A percentile compares a stretch with the other conserved stretches of the same genome.
These are phyloP conservation scores for Telmatochromis sp. DNA, from an alignment of 2,113 vertebrate genomes.

Conservation along the genomic window DNA sequence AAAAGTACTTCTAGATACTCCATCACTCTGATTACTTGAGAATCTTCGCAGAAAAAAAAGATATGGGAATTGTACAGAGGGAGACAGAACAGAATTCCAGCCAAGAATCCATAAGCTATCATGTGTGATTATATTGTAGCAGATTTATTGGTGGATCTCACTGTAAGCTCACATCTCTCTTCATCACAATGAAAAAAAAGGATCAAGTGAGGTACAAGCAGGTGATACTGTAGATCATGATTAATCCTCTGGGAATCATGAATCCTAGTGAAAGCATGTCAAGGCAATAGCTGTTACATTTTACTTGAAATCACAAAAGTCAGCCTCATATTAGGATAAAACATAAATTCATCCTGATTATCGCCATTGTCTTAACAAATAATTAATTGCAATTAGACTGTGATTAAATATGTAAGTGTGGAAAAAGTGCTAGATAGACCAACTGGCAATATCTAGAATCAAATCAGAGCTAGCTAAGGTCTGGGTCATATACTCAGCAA, in stretches of 20 bases:
- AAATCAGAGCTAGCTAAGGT: not conserved
- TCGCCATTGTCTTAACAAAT: not conserved
- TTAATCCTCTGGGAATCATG: not conserved
- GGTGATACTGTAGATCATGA: not conserved
- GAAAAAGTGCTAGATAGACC: not conserved
- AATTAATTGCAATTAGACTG: not conserved
- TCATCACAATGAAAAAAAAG: not conserved
- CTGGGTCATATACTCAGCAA: not conserved
- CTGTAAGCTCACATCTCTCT: not conserved
- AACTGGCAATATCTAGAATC: not conserved
- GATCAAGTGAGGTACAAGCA: not conserved
- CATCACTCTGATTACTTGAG: not conserved
- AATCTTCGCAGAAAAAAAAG: not conserved
- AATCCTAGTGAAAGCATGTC: not conserved
- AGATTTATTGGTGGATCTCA: not conserved
- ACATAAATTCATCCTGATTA: not conserved
- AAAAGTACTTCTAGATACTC: not conserved
- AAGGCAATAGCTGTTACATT: not conserved
- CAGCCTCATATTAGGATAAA: not conserved
- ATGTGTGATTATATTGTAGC: not conserved
- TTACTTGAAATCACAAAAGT: not conserved
- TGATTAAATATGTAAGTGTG: not conserved
- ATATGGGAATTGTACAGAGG: not conserved
- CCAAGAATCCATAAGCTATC: not conserved
- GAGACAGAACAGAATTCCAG: not conserved